Evolutionary conservation across 1,140 invertebrate genomes (phyloP).

Genomic region (Archivesica marissinica): DNA sequence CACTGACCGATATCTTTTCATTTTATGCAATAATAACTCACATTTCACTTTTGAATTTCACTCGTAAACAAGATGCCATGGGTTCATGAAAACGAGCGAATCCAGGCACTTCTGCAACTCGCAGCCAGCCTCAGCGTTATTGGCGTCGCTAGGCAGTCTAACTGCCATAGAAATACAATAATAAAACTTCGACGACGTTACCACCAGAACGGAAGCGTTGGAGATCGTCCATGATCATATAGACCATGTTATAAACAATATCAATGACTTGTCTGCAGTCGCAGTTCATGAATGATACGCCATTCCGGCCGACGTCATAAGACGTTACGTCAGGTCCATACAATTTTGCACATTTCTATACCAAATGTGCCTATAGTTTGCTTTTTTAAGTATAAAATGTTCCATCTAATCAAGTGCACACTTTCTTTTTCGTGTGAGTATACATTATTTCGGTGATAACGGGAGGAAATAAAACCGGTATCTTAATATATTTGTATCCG

Average conservation of each 20-base stretch:
- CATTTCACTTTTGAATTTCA: not conserved
- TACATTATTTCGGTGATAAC: too few relatives aligned
- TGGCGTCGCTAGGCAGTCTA: constrained; percentile 16
- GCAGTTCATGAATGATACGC: constrained; percentile 10
- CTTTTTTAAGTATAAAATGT: too few relatives aligned
- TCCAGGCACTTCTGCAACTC: constrained; percentile 5
- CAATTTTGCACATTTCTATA: too few relatives aligned
- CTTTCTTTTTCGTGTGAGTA: too few relatives aligned
- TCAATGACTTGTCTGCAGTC: constrained; percentile 26
- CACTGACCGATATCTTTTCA: constrained; percentile 19
- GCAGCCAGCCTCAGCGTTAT: not conserved
- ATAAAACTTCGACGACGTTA: constrained; percentile 7
- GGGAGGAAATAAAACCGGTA: too few relatives aligned
- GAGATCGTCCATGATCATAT: not conserved
- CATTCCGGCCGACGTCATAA: constrained; percentile 31
- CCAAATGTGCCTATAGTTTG: too few relatives aligned
- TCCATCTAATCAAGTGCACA: too few relatives aligned
- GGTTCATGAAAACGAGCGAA: constrained; percentile 23
- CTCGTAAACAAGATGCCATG: not conserved
- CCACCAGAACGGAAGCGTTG: constrained; percentile 7
- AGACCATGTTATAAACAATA: constrained; percentile 27
- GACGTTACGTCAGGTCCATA: constrained; percentile 17
- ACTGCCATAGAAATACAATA: constrained; percentile 31
- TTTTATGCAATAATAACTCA: constrained; percentile 28
- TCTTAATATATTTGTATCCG: too few relatives aligned